Percentiles rank a stretch among this genome's conserved stretches.
Conservation (phyloP, 2,797 vertebrate genomes). For the Salarias fasciatus region DNA sequence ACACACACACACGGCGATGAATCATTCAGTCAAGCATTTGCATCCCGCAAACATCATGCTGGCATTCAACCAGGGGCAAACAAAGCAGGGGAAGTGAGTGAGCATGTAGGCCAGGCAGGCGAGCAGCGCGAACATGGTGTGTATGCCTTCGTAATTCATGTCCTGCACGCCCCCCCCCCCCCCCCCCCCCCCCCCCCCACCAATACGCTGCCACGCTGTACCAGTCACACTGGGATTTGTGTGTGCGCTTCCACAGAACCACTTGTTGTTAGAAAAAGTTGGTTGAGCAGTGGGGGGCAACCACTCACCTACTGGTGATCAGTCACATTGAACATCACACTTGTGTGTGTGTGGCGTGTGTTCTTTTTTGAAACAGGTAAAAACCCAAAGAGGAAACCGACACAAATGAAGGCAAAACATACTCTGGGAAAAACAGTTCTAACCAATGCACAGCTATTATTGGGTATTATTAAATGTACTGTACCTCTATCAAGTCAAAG, state of each 20-base stretch:
- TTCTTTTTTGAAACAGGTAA: too few species aligned
- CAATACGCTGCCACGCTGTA: conserved; percentile 11
- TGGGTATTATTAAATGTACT: too few species aligned
- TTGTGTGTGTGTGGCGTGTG: too few species aligned
- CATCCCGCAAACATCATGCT: conserved; percentile 73
- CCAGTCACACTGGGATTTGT: conserved; percentile 39
- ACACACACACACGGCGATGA: conserved; percentile 54
- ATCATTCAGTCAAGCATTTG: conserved; percentile 74
- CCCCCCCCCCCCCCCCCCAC: conserved; percentile 30
- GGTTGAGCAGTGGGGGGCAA: conserved; percentile 20
- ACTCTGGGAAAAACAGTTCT: too few species aligned
- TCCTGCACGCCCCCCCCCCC: conserved; percentile 47
- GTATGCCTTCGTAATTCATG: conserved; percentile 37
- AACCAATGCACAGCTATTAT: too few species aligned
- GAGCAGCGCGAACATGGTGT: conserved; percentile 46
- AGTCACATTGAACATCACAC: too few species aligned
- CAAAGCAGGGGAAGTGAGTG: conserved; percentile 73
- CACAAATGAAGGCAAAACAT: too few species aligned
- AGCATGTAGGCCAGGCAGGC: conserved; percentile 67
- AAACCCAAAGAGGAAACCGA: too few species aligned
- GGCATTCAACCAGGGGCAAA: conserved; percentile 72
- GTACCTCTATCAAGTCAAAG: too few species aligned
- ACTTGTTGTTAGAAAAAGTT: conserved; percentile 35
- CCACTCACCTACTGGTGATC: background rate
- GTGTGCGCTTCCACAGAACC: background rate